phyloP scores from a whole-genome alignment of 1,140 invertebrate species.

The Drosophila malerkotliana region DNA sequence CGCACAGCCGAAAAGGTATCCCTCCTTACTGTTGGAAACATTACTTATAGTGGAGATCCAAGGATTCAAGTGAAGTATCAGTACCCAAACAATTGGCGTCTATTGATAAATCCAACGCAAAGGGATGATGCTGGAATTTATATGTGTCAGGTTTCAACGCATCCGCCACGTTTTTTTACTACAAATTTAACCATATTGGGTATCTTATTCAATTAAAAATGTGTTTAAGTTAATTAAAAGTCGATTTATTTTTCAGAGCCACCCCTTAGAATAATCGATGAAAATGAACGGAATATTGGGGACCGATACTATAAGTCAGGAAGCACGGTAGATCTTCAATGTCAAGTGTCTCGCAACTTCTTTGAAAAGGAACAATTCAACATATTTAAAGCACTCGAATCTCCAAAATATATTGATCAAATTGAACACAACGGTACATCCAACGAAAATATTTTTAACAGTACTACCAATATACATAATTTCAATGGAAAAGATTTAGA shows the following conservation, averaged over 20 bases:
- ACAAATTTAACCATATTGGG: constrained; percentile 87
- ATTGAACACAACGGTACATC: constrained; percentile 43
- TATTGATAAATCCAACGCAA: constrained; percentile 90
- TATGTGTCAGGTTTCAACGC: constrained; percentile 94
- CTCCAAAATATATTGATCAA: constrained; percentile 12
- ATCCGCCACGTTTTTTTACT: constrained; percentile 89
- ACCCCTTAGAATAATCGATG: constrained; percentile 88
- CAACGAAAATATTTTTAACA: constrained; percentile 60
- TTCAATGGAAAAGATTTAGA: constrained; percentile 82
- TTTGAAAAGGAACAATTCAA: constrained; percentile 66
- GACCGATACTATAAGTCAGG: constrained; percentile 90
- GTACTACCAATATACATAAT: constrained; percentile 73
- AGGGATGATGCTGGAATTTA: constrained; percentile 90
- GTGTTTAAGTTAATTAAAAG: too few species aligned
- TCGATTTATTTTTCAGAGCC: constrained; percentile 84
- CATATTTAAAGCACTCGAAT: constrained; percentile 65
- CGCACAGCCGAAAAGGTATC: constrained; percentile 89
- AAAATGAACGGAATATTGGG: constrained; percentile 87
- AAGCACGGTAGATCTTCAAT: constrained; percentile 89
- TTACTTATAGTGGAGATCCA: constrained; percentile 89
- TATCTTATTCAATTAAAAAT: constrained; percentile 60
- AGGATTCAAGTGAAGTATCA: constrained; percentile 90
- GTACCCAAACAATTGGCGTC: constrained; percentile 93
- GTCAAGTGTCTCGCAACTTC: constrained; percentile 85
- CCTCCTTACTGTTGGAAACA: constrained; percentile 90